Base-by-base conservation (phyloP, 2,113 vertebrate genomes). In the Sinosuthora webbiana region DNA sequence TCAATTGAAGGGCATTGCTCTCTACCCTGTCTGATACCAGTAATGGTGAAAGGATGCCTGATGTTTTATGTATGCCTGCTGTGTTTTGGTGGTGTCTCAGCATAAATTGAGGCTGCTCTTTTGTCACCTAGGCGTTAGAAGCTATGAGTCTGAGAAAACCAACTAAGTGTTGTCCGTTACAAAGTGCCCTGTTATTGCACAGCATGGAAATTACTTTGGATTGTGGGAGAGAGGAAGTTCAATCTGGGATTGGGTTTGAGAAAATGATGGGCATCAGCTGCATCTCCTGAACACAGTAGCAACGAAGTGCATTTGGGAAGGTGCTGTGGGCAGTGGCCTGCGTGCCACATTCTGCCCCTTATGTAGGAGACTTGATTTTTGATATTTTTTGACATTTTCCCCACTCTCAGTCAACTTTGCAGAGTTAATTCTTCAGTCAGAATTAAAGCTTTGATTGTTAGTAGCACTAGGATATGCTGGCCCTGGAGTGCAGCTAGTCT, bases 331-430 rank as follows among this genome's bases (percentile, higher is more conserved):
- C 62, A 52, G 22, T 31, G 10, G 55, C 49, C 12, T 5, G 6
- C 0, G 0, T 45, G 37, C 30, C n/a, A n/a, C 12, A 6, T 83
- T 35, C 37, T 56, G 0, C 69, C 2, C 0, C 20, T 45, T 60
- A 41, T 0, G 1, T 4, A 62, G 42, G 42, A 52, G 4, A 53
- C 23, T 76, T 53, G 15, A 1, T n/a, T n/a, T n/a, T n/a, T n/a
- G n/a, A n/a, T n/a, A n/a, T n/a, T n/a, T n/a, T n/a, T n/a, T 62
- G 30, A 21, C 23, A 28, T 57, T 71, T 76, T 16, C 11, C 20
- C 19, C 5, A 6, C 39, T 44, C 28, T 60, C 8, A 42, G 20
- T 59, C 52, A 59, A 10, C 21, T 82, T 73, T n/a, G 15, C 25
- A 78, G 19, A 73, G 21, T 11, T 47, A 55, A 44, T 50, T 22